Evolutionary conservation across 2,113 vertebrate species (phyloP), one percentile per base, ranked within the genome.

Genomic region (Cricetomys ansorgei): DNA sequence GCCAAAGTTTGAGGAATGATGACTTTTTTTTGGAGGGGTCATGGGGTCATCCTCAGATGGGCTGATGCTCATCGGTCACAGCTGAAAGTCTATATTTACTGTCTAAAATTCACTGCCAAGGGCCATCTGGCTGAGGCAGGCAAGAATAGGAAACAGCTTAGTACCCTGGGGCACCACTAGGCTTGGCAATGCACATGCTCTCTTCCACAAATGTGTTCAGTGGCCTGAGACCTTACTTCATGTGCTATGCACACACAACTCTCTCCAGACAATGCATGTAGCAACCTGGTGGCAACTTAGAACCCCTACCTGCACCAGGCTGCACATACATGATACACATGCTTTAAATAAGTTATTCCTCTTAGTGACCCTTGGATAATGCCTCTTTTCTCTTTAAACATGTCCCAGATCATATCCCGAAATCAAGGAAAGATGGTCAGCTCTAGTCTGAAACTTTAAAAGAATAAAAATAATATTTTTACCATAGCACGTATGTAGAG

Each of bases 21-120:
- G 5, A 27, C 0, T 0, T 45, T 53, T n/a, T 34, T 55, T 17
- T 10, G 25, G 2, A 34, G 34, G 3, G 12, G 19, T 25, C 80
- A 31, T 25, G 27, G 48, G 50, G 77, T n/a, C 50, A 37, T n/a
- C 50, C 34, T 80, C 50, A 37, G 17, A 50, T 55, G 50, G 75
- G 17, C 45, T 34, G 31, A 37, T 79, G 76, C 76, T 16, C 27
- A 37, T 55, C 50, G 34, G 48, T 34, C 31, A 55, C 31, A 79
- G 50, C 34, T 17, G 6, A 53, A 77, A 53, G 31, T 79, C 50
- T 34, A 11, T 37, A 21, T 53, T 57, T 2, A n/a, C 13, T 55
- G 77, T 25, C 4, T 80, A 23, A 23, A 55, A n/a, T 80, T 34
- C 50, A 55, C 19, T 55, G 34, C 19, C 50, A 80, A n/a, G 10